Conservation (phyloP, 2,888 invertebrate species). For the Tetranychus truncatus region DNA sequence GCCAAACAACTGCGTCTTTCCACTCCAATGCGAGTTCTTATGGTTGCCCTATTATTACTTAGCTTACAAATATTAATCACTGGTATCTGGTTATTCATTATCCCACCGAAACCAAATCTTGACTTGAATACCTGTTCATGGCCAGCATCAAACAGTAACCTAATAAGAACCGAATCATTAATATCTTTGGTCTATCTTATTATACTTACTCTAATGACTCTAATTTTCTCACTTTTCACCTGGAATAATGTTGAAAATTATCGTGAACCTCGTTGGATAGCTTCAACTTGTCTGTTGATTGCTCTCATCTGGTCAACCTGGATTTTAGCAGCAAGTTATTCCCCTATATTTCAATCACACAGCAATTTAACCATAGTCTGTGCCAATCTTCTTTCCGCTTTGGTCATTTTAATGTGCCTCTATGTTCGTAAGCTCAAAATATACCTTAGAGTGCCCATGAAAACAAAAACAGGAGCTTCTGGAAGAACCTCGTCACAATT, state of each 20-base stretch:
- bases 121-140: constrained; percentile 31
- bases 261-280: constrained; percentile 34
- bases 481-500: not conserved
- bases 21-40: constrained; percentile 33
- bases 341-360: constrained; percentile 26
- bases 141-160: constrained; percentile 27
- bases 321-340: constrained; percentile 32
- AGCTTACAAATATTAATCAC: constrained; percentile 34
- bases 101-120: constrained; percentile 31
- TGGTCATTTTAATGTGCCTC: constrained; percentile 32
- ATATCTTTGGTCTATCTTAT: constrained; percentile 35
- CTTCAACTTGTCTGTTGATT: constrained; percentile 32
- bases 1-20: constrained; percentile 28
- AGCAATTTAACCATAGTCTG: constrained; percentile 34
- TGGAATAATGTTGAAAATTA: constrained; percentile 33
- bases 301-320: constrained; percentile 34
- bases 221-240: constrained; percentile 33
- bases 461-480: not conserved
- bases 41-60: constrained; percentile 31
- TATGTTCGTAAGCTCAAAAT: constrained; percentile 34
- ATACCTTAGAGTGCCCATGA: constrained; percentile 24
- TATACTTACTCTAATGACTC: constrained; percentile 33
- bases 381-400: constrained; percentile 34
- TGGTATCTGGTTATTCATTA: constrained; percentile 35
- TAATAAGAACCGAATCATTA: constrained; percentile 33